Conservation (phyloP, 2,797 vertebrate species). For the Tragelaphus oryx region DNA sequence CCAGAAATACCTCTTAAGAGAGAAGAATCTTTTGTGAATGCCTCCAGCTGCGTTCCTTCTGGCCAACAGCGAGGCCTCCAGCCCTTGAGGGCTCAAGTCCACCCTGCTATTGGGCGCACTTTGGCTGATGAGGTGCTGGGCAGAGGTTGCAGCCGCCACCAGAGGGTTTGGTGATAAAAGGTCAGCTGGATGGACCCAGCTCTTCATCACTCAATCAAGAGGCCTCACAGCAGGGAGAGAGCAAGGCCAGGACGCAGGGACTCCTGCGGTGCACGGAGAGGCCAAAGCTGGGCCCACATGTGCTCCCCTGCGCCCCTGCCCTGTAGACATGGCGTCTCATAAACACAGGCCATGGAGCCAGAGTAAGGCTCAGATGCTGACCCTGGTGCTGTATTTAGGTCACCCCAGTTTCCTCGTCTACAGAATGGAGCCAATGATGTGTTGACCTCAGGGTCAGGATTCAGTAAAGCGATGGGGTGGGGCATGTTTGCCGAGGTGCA, state of each 20-base stretch:
- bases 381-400: neutral
- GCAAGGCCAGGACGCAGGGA: neutral
- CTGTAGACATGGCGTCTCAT: neutral
- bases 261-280: neutral
- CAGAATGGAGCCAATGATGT: neutral
- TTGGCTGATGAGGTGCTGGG: neutral
- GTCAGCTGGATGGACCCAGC: neutral
- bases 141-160: neutral
- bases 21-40: slow-evolving; percentile 20
- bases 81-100: neutral
- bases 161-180: slow-evolving; percentile 18
- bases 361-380: neutral
- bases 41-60: neutral
- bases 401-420: neutral
- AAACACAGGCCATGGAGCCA: neutral
- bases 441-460: neutral
- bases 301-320: neutral
- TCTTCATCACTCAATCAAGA: neutral
- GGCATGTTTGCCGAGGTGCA: neutral
- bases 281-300: neutral
- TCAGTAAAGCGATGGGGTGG: neutral
- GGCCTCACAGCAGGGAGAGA: neutral
- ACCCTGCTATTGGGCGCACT: neutral
- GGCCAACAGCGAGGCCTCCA: neutral
- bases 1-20: neutral